Evolutionary conservation across 1,140 invertebrate genomes (phyloP).

Genomic region (Cecropterus lyciades): DNA sequence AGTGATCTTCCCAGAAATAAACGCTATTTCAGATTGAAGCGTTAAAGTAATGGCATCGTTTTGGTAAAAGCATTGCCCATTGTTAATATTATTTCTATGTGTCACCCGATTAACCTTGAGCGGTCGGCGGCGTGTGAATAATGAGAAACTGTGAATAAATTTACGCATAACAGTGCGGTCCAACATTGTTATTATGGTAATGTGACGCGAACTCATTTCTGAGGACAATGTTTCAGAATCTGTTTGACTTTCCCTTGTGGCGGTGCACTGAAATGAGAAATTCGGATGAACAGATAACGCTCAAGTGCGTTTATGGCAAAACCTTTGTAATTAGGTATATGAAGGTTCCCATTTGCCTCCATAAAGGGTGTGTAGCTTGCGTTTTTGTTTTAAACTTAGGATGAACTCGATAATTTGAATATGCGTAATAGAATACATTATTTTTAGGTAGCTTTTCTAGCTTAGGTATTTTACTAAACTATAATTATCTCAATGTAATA

Average conservation of each 20-base stretch:
- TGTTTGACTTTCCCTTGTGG: conserved; percentile 28
- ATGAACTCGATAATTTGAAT: too few species aligned
- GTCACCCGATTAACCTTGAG: conserved; percentile 46
- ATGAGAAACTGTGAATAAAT: conserved; percentile 58
- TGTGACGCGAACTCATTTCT: conserved; percentile 40
- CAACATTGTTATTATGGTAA: conserved; percentile 58
- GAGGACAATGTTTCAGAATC: conserved; percentile 28
- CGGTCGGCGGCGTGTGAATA: conserved; percentile 45
- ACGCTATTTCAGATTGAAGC: conserved; percentile 28
- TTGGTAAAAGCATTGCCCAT: conserved; percentile 27
- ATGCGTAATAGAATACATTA: too few species aligned
- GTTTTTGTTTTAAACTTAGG: too few species aligned
- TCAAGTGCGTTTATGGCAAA: background rate
- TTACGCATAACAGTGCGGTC: conserved; percentile 48
- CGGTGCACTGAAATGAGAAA: conserved; percentile 35
- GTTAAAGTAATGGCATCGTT: conserved; percentile 10
- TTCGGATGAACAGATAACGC: conserved; percentile 29
- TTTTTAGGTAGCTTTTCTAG: too few species aligned
- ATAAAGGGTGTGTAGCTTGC: too few species aligned
- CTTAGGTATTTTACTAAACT: too few species aligned
- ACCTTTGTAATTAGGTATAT: background rate
- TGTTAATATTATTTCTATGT: conserved; percentile 20
- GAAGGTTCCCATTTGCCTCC: too few species aligned
- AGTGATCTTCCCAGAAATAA: conserved; percentile 11
- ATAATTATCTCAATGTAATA: too few species aligned